Conservation (phyloP, 2,797 vertebrate species). For the Gallirallus australis region DNA sequence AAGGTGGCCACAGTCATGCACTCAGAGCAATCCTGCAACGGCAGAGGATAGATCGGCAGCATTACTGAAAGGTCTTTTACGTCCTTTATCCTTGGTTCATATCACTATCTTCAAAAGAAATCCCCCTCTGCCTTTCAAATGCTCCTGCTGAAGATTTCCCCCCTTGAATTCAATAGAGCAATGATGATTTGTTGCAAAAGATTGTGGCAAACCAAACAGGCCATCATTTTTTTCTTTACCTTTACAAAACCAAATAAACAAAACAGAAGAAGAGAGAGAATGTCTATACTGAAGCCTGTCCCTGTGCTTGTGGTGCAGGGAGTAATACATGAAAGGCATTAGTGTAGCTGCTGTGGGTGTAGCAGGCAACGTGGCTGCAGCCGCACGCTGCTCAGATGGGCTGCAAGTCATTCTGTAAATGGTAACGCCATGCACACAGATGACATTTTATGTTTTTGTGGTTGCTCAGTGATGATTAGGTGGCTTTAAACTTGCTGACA, state of each 20-base stretch:
- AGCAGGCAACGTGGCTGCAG: neutral
- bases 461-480: neutral
- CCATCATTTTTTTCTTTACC: neutral
- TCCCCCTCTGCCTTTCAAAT: neutral
- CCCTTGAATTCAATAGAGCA: neutral
- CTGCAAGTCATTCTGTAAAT: neutral
- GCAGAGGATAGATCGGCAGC: neutral
- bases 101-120: neutral
- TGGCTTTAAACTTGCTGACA: neutral
- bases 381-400: fast-evolving
- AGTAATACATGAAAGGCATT: neutral
- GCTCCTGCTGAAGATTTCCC: neutral
- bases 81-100: neutral
- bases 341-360: neutral
- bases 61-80: neutral
- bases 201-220: neutral
- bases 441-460: neutral
- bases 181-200: neutral
- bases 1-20: neutral
- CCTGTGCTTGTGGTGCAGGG: neutral
- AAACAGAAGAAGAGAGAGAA: neutral
- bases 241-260: neutral
- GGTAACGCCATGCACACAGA: neutral
- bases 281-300: neutral
- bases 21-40: neutral